Percentiles rank a stretch among this genome's conserved stretches.
Conservation (phyloP, 2,113 vertebrate genomes). For the Oplegnathus fasciatus region DNA sequence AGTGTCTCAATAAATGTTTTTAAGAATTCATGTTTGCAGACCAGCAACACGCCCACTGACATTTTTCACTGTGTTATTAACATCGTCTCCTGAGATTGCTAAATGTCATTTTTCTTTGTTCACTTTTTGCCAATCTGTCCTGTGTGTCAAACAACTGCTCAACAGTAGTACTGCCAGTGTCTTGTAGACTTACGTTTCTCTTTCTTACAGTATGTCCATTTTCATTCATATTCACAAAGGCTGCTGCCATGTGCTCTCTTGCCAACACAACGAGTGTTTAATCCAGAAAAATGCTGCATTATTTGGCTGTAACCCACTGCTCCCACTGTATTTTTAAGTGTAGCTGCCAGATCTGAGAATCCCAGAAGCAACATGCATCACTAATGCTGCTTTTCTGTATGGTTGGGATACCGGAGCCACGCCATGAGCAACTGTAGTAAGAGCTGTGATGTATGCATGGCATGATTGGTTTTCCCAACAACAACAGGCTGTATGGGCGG, state of each 20-base stretch:
- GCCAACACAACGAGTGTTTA: neutral
- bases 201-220: neutral
- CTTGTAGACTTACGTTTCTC: neutral
- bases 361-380: neutral
- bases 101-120: conserved; percentile 22
- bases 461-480: neutral
- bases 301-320: neutral
- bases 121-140: neutral
- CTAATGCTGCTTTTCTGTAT: neutral
- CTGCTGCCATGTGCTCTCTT: neutral
- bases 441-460: neutral
- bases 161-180: too few relatives aligned
- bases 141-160: conserved; percentile 2
- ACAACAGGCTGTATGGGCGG: too few relatives aligned
- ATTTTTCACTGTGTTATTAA: conserved; percentile 9
- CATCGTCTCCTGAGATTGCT: neutral
- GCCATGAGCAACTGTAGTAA: neutral
- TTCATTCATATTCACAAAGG: neutral
- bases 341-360: neutral
- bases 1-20: neutral
- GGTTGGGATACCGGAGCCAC: neutral
- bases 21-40: neutral
- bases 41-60: neutral
- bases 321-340: neutral
- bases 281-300: neutral